Evolutionary conservation across 2,113 vertebrate genomes (phyloP).

Genomic region (Hassar affinis): DNA sequence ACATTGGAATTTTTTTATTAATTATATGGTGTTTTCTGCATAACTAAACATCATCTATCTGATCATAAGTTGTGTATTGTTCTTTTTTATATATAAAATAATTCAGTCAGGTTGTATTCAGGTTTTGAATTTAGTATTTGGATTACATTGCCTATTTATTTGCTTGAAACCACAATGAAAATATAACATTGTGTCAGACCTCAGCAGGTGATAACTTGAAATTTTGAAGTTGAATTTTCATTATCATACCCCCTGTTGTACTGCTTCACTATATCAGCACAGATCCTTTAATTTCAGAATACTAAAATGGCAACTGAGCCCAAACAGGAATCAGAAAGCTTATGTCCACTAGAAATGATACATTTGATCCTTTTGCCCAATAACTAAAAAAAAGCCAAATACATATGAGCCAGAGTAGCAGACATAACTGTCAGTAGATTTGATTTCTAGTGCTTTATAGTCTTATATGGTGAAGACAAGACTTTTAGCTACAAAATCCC

Average conservation of each 20-base stretch:
- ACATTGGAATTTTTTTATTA: neutral
- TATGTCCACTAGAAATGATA: neutral
- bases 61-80: neutral
- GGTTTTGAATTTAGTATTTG: neutral
- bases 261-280: neutral
- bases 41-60: neutral
- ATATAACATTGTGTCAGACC: neutral
- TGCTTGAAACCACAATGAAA: neutral
- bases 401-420: neutral
- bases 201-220: neutral
- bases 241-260: neutral
- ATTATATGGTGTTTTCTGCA: neutral
- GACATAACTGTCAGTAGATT: neutral
- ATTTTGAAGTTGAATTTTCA: neutral
- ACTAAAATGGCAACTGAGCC: neutral
- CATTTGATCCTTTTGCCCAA: neutral
- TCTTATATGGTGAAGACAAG: slow-evolving; percentile 24
- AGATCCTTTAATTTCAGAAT: neutral
- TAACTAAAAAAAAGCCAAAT: neutral
- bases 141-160: neutral
- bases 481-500: neutral
- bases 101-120: neutral
- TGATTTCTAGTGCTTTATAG: slow-evolving; percentile 29
- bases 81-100: neutral
- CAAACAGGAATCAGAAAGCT: neutral